Evolutionary conservation across 2,888 invertebrate genomes (phyloP).

Genomic region (Altica lythri): DNA sequence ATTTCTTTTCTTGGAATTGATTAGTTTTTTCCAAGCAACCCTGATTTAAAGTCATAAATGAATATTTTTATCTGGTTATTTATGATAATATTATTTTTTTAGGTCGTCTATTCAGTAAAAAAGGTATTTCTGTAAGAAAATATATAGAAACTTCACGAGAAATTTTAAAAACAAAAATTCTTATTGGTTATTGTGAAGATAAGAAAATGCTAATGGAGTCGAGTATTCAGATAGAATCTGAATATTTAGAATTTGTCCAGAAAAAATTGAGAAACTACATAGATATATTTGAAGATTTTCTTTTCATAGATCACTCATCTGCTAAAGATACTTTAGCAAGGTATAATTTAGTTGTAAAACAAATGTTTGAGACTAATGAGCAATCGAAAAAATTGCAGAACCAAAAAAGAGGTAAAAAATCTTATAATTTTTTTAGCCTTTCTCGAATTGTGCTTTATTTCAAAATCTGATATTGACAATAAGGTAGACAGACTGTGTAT

Average conservation of each 20-base stretch:
- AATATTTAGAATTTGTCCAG: conserved; percentile 58
- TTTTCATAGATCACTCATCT: conserved; percentile 64
- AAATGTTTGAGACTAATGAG: conserved; percentile 15
- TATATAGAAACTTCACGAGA: conserved; percentile 59
- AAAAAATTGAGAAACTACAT: conserved; percentile 60
- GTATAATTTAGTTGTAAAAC: conserved; percentile 47
- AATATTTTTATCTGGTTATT: no score
- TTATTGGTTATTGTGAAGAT: conserved; percentile 52
- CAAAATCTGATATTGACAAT: no score
- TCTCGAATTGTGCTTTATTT: no score
- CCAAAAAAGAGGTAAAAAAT: no score
- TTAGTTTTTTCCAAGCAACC: no score
- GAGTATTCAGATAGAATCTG: conserved; percentile 61
- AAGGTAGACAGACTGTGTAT: no score
- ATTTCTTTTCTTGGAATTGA: no score
- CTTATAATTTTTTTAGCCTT: no score
- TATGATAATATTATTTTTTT: conserved; percentile 8
- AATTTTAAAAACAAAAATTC: conserved; percentile 56
- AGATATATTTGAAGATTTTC: conserved; percentile 64
- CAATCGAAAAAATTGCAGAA: no score
- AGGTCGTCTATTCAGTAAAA: conserved; percentile 62
- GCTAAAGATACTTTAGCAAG: no score
- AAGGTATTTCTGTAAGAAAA: conserved; percentile 62
- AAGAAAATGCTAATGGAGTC: conserved; percentile 60
- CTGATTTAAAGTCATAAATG: no score